phyloP scores from a whole-genome alignment of 2,888 invertebrate genomes.

The Callimorpha dominula region DNA sequence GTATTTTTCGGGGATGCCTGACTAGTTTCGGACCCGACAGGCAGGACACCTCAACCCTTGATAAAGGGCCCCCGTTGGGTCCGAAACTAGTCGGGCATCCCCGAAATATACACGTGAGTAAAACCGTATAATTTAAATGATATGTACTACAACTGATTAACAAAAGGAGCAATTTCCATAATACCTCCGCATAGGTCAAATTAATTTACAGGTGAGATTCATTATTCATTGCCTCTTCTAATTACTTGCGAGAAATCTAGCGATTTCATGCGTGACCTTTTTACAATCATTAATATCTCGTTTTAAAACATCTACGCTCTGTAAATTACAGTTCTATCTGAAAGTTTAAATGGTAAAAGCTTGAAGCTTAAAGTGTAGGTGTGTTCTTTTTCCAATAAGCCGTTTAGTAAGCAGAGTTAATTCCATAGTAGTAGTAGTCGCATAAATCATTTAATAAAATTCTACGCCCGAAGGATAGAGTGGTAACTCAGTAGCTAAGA shows the following conservation, averaged over 20 bases:
- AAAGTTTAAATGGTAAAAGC: too few species aligned
- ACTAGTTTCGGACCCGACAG: too few species aligned
- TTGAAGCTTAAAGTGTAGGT: neutral
- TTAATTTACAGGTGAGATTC: neutral
- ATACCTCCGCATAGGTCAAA: neutral
- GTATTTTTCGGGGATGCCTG: too few species aligned
- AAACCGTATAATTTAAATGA: too few species aligned
- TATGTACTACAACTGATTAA: neutral
- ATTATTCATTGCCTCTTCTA: slow-evolving; percentile 1
- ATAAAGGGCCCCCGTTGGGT: too few species aligned
- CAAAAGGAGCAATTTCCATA: neutral
- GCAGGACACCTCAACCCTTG: too few species aligned
- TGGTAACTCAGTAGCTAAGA: neutral
- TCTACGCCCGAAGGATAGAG: neutral
- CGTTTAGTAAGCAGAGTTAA: too few species aligned
- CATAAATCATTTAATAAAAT: neutral
- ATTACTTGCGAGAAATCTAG: slow-evolving; percentile 1
- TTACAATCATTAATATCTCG: neutral
- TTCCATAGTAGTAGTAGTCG: neutral
- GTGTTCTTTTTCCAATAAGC: neutral
- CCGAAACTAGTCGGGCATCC: too few species aligned
- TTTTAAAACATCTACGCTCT: neutral
- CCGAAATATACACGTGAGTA: too few species aligned
- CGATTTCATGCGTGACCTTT: neutral
- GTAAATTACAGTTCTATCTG: neutral